Conservation (phyloP, 2,797 vertebrate genomes). For the Peromyscus melanophrys region DNA sequence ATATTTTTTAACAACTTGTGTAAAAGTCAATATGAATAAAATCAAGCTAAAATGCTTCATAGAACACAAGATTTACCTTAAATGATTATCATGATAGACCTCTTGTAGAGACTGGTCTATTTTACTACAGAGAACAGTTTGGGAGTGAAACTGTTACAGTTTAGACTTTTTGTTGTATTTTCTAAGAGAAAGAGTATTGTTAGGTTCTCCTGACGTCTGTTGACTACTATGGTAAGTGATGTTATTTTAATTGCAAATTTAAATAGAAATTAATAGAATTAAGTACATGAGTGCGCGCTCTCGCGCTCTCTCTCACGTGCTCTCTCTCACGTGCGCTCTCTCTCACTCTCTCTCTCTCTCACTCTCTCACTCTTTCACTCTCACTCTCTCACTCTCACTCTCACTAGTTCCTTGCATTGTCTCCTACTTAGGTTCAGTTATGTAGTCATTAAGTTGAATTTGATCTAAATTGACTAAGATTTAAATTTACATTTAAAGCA, state of each 20-base stretch:
- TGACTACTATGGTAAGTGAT: conserved; percentile 71
- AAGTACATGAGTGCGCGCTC: conserved; percentile 22
- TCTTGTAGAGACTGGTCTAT: conserved; percentile 57
- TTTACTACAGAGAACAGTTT: conserved; percentile 72
- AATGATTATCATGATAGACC: conserved; percentile 38
- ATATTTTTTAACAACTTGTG: conserved; percentile 67
- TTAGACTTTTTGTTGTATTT: conserved; percentile 74
- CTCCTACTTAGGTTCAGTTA: conserved; percentile 50
- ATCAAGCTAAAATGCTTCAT: conserved; percentile 62
- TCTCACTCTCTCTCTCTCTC: too few relatives aligned
- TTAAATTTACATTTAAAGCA: conserved; percentile 55
- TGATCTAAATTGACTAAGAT: conserved; percentile 62
- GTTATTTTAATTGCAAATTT: conserved; percentile 71
- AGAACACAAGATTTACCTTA: conserved; percentile 48
- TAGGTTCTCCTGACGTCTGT: conserved; percentile 73
- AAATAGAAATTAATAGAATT: conserved; percentile 64
- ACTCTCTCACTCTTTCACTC: too few relatives aligned
- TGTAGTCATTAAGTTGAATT: conserved; percentile 65
- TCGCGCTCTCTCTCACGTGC: not conserved
- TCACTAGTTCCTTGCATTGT: conserved; percentile 4
- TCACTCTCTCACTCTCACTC: too few relatives aligned
- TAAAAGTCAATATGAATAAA: conserved; percentile 53
- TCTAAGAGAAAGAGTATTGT: conserved; percentile 75
- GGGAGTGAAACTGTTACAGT: conserved; percentile 70
- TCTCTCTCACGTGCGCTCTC: too few relatives aligned